Base-by-base conservation (phyloP, 2,888 invertebrate species). In the Tachina lurida region DNA sequence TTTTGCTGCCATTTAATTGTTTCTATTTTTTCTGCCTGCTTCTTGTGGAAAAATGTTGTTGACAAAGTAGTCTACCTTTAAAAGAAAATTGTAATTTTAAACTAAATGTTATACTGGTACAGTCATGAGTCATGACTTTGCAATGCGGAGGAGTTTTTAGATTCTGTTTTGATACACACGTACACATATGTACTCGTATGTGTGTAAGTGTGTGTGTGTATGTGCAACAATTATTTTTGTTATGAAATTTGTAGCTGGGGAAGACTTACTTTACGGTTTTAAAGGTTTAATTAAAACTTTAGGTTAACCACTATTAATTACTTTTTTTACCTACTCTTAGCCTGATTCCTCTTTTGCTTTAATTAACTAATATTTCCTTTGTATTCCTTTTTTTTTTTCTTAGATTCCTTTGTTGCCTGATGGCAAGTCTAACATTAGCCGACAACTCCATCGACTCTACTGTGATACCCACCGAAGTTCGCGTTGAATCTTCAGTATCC, bases 391-490 rank as follows among this genome's bases (percentile, higher is more conserved):
- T 7, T 47, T 10, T 79, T 19, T 31, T 88, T 87, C 1, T n/a
- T 86, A 92, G 92, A 82, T 75, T 92, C 68, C 74, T 92, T 54
- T 87, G 89, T 84, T 90, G 88, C 75, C 87, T 86, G 49, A 13
- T 91, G 86, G 89, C 90, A 62, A 74, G 91, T 45, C 47, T 90
- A 70, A 88, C 88, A n/a, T 85, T 83, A 41, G 89, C 88, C 47
- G 88, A 89, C 76, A 88, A 84, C 78, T 75, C 88, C 67, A 78
- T 85, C 49, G 87, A 88, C 60, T 65, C 79, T 10, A 47, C 63
- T 78, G 81, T 76, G 76, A 80, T 79, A 52, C 79, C 86, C 52
- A 65, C 78, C 54, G 88, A 88, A 60, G 73, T 88, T 17, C 80
- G 79, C 3, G 84, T 87, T 1, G 84, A 87, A 12, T 68, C 84